Evolutionary conservation across 1,140 invertebrate genomes (phyloP).

Genomic region (Cephus cinctus): DNA sequence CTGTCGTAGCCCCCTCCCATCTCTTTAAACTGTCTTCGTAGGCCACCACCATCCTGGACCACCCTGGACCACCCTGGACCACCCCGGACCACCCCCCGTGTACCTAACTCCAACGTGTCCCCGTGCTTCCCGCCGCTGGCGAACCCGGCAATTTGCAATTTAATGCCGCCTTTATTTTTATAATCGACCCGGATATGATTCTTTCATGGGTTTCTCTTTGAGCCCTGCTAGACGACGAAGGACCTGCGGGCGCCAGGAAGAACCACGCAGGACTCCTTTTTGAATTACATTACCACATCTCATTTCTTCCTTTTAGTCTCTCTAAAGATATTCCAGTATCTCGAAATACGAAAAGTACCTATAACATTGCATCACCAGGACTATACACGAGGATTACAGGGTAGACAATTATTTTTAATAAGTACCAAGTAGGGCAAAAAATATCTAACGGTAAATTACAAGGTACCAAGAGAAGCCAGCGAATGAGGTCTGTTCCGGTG

Average conservation of each 20-base stretch:
- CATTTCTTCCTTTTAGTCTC: not conserved
- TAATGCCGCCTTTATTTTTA: constrained; percentile 32
- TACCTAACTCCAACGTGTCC: not conserved
- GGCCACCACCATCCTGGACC: too few relatives aligned
- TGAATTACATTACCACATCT: too few relatives aligned
- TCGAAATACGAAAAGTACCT: not conserved
- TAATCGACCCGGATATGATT: constrained; percentile 35
- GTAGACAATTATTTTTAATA: too few relatives aligned
- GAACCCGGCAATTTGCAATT: constrained; percentile 35
- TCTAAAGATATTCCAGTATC: not conserved
- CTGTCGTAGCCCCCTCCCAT: not conserved
- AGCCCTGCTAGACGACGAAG: not conserved
- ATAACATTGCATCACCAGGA: too few relatives aligned
- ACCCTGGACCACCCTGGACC: too few relatives aligned
- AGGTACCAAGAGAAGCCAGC: too few relatives aligned
- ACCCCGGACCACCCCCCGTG: not conserved
- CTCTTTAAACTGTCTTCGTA: not conserved
- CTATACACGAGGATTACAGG: too few relatives aligned
- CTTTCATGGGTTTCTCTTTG: constrained; percentile 23
- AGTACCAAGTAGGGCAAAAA: too few relatives aligned
- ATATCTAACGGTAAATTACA: too few relatives aligned
- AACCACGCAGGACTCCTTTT: not conserved
- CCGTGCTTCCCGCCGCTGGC: not conserved
- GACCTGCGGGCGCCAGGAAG: constrained; percentile 1
- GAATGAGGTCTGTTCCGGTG: too few relatives aligned